Evolutionary conservation across 2,888 invertebrate species (phyloP).

Genomic region (Leptopilina drosophilae): DNA sequence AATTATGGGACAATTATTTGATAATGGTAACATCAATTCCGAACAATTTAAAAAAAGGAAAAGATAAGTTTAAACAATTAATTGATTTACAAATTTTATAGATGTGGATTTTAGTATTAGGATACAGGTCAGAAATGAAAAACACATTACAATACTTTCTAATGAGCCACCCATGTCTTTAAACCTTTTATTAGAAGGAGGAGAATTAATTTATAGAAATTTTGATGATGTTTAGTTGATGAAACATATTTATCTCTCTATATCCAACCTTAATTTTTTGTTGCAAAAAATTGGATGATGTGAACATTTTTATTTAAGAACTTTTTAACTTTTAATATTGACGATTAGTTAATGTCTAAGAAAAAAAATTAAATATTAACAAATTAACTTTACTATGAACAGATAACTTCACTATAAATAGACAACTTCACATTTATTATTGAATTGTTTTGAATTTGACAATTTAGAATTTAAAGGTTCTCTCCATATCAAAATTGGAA

Average conservation of each 20-base stretch:
- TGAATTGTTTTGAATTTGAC: no score
- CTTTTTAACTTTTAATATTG: not conserved
- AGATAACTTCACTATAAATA: no score
- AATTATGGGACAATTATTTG: constrained; percentile 3
- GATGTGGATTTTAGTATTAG: not conserved
- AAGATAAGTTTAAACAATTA: no score
- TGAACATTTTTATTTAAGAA: not conserved
- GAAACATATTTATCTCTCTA: not conserved
- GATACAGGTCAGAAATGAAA: not conserved
- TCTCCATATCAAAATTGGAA: no score
- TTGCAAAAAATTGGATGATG: not conserved
- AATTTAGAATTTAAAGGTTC: no score
- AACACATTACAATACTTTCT: not conserved
- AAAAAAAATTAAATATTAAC: not conserved
- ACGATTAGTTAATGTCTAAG: not conserved
- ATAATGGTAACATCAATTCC: not conserved
- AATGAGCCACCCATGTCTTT: not conserved
- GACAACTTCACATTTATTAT: no score
- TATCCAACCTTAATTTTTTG: not conserved
- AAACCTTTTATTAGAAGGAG: not conserved
- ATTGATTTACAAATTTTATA: not conserved
- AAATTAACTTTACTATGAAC: no score
- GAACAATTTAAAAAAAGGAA: no score
- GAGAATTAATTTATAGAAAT: constrained; percentile 4
- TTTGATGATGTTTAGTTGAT: no score